Percentiles rank a stretch among this genome's conserved stretches.
Evolutionary conservation across 2,797 vertebrate genomes (phyloP).

Genomic region (Phataginus tetradactyla): DNA sequence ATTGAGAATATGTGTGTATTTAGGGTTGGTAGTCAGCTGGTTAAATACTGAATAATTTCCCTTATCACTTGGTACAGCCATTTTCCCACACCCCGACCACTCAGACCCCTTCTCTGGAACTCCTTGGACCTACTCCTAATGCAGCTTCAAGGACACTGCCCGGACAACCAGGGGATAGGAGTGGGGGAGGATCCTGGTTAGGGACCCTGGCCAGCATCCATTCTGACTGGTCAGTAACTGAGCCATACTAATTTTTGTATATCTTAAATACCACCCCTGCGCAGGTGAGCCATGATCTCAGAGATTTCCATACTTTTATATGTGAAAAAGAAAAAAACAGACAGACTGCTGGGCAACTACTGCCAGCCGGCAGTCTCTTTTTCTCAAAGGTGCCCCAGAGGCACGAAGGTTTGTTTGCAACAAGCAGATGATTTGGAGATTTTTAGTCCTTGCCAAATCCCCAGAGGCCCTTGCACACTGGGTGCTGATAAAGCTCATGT

Average conservation of each 20-base stretch:
- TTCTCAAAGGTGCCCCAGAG: neutral
- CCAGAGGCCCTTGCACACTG: neutral
- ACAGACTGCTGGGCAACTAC: neutral
- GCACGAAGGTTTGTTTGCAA: neutral
- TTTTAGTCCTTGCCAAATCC: slow-evolving; percentile 24
- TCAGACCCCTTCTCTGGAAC: neutral
- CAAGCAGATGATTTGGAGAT: slow-evolving; percentile 18
- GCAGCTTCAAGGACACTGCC: neutral
- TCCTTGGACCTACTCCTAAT: neutral
- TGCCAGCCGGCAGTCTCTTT: neutral
- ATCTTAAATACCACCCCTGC: neutral
- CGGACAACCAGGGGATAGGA: neutral
- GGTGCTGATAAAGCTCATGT: slow-evolving; percentile 50
- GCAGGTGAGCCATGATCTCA: neutral
- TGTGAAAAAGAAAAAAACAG: neutral
- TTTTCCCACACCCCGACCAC: neutral
- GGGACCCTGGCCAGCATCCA: too few species aligned
- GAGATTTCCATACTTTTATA: neutral
- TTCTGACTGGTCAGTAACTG: neutral
- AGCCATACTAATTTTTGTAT: neutral
- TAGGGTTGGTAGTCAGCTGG: neutral
- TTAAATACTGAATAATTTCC: neutral
- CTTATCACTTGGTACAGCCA: neutral
- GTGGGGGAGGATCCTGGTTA: accelerated
- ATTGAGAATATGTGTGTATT: neutral